Conservation (phyloP, 2,113 vertebrate genomes). For the Nerophis lumbriciformis region DNA sequence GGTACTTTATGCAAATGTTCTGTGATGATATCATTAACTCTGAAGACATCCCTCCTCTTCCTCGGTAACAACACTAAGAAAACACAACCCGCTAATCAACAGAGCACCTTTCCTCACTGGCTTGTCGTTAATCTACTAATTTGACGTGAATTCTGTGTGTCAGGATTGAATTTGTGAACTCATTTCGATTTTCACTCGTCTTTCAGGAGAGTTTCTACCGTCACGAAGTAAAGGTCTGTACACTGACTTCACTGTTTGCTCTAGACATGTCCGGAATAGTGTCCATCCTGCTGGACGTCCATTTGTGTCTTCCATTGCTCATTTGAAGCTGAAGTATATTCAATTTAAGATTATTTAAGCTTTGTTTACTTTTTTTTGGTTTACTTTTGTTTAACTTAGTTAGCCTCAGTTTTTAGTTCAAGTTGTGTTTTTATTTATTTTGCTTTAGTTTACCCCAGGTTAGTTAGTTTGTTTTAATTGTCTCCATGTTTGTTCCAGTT, state of each 20-base stretch:
- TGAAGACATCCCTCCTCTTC: background rate
- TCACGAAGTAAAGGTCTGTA: constrained; percentile 67
- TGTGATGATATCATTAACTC: constrained; percentile 1
- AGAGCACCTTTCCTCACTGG: background rate
- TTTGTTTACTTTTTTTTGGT: too few relatives aligned
- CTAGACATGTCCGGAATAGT: too few relatives aligned
- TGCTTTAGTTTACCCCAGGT: too few relatives aligned
- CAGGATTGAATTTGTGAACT: background rate
- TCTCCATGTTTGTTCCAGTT: constrained; percentile 39
- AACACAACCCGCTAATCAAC: background rate
- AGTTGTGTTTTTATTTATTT: too few relatives aligned
- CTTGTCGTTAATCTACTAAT: background rate
- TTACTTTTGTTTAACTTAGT: too few relatives aligned
- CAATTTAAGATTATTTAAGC: too few relatives aligned
- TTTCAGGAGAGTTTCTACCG: constrained; percentile 70
- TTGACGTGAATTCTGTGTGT: background rate
- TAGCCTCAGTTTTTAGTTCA: too few relatives aligned
- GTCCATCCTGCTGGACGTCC: too few relatives aligned
- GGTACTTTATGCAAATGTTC: constrained; percentile 31
- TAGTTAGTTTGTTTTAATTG: background rate
- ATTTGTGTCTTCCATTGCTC: too few relatives aligned
- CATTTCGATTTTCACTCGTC: background rate
- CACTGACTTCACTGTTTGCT: background rate
- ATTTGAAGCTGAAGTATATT: too few relatives aligned
- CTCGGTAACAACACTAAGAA: constrained; percentile 13